Conservation (phyloP, 1,140 invertebrate species). For the Danaus plexippus region DNA sequence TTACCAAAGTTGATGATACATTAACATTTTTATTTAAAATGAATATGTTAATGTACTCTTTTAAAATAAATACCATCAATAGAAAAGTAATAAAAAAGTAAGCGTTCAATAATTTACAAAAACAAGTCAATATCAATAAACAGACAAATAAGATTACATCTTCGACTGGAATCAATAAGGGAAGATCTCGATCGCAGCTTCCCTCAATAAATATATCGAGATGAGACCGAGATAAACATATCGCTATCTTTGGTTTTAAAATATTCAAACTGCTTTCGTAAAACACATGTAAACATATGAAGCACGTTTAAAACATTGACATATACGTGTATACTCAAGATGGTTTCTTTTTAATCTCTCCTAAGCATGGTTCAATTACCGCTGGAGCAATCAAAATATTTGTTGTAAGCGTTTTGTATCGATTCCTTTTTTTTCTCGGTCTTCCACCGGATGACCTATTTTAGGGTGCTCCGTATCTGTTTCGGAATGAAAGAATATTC, state of each 20-base stretch:
- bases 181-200: slow-evolving; percentile 47
- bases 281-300: slow-evolving; percentile 22
- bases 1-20: too few relatives aligned
- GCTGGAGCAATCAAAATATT: slow-evolving; percentile 15
- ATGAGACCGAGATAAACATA: slow-evolving; percentile 64
- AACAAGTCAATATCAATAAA: slow-evolving; percentile 41
- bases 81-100: slow-evolving; percentile 7
- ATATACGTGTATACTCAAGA: too few relatives aligned
- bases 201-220: slow-evolving; percentile 63
- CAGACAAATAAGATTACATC: slow-evolving; percentile 38
- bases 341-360: slow-evolving; percentile 10
- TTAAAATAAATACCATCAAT: slow-evolving; percentile 17
- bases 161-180: slow-evolving; percentile 48
- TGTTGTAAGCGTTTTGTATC: slow-evolving; percentile 18
- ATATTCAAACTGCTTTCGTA: slow-evolving; percentile 38
- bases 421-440: slow-evolving; percentile 16
- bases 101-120: slow-evolving; percentile 17
- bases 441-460: slow-evolving; percentile 17
- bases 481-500: slow-evolving; percentile 13
- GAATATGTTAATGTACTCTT: slow-evolving; percentile 13
- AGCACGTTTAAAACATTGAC: too few relatives aligned
- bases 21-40: slow-evolving; percentile 12
- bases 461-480: slow-evolving; percentile 10
- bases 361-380: slow-evolving; percentile 13
- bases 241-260: slow-evolving; percentile 34